Percentiles rank a stretch among this genome's conserved stretches.
These are phyloP conservation scores for Oikopleura dioica DNA, from an alignment of 23 tunicate genomes.

Conservation along the genomic window DNA sequence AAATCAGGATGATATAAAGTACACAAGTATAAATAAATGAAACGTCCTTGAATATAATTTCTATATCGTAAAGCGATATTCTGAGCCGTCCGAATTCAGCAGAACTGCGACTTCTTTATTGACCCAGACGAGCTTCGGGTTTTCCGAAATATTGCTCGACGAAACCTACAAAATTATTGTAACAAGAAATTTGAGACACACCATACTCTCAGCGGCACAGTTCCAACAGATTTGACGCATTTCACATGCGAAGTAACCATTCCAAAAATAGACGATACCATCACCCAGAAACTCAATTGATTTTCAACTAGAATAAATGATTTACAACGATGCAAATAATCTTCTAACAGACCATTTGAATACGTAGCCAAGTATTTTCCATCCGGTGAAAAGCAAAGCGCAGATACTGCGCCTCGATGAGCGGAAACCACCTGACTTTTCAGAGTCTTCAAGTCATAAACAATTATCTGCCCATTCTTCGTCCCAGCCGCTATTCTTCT, in stretches of 20 bases:
- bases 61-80: constrained; percentile 47
- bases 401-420: constrained; percentile 22
- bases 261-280: constrained; percentile 57
- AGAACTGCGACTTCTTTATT: constrained; percentile 44
- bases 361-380: constrained; percentile 58
- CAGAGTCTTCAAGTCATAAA: constrained; percentile 41
- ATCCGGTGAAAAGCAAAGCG: constrained; percentile 78
- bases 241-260: constrained; percentile 87
- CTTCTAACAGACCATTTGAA: too few relatives aligned
- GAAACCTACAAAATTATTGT: too few relatives aligned
- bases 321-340: too few relatives aligned
- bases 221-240: constrained; percentile 42
- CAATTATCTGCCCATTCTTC: constrained; percentile 32
- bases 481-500: constrained; percentile 55
- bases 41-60: too few relatives aligned
- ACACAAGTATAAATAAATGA: too few relatives aligned
- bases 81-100: constrained; percentile 29
- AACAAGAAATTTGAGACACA: not conserved
- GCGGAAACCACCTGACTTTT: constrained; percentile 38
- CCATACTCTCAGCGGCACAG: constrained; percentile 13
- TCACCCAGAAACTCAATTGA: constrained; percentile 55
- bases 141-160: too few relatives aligned
- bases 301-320: constrained; percentile 39
- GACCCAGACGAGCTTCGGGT: constrained; percentile 64
- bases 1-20: too few relatives aligned